These are phyloP conservation scores for Ganaspis brasiliensis DNA, from an alignment of 2,888 invertebrate species.

Conservation along the genomic window DNA sequence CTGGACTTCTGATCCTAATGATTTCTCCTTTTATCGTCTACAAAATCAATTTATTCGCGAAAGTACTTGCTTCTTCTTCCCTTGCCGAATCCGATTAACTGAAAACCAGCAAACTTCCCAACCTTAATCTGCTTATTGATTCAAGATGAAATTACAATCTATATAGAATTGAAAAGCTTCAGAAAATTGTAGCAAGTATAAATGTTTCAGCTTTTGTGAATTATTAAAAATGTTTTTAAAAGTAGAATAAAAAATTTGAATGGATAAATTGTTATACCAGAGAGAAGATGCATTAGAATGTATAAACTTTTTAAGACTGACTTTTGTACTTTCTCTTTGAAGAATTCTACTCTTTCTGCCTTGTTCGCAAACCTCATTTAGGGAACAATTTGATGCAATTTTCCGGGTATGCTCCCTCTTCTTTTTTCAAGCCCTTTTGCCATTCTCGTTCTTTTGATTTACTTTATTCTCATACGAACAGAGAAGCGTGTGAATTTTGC, in stretches of 20 bases:
- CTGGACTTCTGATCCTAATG: constrained; percentile 30
- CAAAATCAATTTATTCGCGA: constrained; percentile 36
- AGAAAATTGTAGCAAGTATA: no score
- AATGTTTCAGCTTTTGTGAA: no score
- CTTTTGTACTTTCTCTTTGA: background rate
- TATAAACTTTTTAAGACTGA: no score
- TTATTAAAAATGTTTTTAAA: no score
- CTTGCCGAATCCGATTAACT: constrained; percentile 30
- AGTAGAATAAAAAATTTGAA: no score
- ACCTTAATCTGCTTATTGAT: constrained; percentile 6
- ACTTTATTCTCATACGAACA: constrained; percentile 33
- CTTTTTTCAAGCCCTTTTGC: constrained; percentile 5
- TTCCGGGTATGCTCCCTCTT: constrained; percentile 16
- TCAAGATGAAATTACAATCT: background rate
- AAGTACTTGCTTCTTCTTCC: constrained; percentile 42
- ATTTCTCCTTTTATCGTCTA: constrained; percentile 32
- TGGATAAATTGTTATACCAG: no score
- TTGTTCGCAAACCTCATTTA: constrained; percentile 49
- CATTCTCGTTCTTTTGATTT: constrained; percentile 48
- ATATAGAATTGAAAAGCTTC: no score
- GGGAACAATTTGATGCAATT: constrained; percentile 53
- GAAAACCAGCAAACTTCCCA: constrained; percentile 1
- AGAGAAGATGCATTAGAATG: no score
- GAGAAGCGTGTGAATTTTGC: constrained; percentile 37
- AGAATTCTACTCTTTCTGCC: background rate